Evolutionary conservation across 2,888 invertebrate species (phyloP).

Genomic region (Anticlea derivata): DNA sequence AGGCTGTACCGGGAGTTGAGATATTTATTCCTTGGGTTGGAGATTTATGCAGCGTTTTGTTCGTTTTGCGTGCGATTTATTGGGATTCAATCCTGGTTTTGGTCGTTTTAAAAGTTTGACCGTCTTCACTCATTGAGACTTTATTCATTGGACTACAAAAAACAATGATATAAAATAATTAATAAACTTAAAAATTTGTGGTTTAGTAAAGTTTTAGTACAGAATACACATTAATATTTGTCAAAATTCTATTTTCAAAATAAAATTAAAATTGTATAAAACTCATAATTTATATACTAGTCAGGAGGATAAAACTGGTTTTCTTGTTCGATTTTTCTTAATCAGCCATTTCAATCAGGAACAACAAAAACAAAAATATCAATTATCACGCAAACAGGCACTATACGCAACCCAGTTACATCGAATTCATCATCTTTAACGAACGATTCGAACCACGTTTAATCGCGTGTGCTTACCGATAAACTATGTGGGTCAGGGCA

Average conservation of each 20-base stretch:
- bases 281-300: too few relatives aligned
- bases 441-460: conserved; percentile 29
- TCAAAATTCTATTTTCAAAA: too few relatives aligned
- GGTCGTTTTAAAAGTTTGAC: conserved; percentile 27
- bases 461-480: conserved; percentile 67
- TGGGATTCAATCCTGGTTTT: conserved; percentile 64
- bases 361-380: conserved; percentile 16
- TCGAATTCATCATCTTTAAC: conserved; percentile 32
- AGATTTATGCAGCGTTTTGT: conserved; percentile 63
- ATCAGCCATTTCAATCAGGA: conserved; percentile 11
- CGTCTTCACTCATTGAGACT: conserved; percentile 19
- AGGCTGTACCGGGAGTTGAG: conserved; percentile 72
- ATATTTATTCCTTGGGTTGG: conserved; percentile 67
- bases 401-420: conserved; percentile 11
- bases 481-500: conserved; percentile 34
- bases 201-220: too few relatives aligned
- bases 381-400: conserved; percentile 30
- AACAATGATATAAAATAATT: too few relatives aligned
- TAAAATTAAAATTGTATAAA: too few relatives aligned
- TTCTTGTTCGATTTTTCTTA: too few relatives aligned
- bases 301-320: too few relatives aligned
- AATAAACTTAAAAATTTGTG: too few relatives aligned
- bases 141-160: background rate
- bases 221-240: too few relatives aligned
- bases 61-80: conserved; percentile 61